Evolutionary conservation across 2,888 invertebrate species (phyloP).

Genomic region (Lampropteryx suffumata): DNA sequence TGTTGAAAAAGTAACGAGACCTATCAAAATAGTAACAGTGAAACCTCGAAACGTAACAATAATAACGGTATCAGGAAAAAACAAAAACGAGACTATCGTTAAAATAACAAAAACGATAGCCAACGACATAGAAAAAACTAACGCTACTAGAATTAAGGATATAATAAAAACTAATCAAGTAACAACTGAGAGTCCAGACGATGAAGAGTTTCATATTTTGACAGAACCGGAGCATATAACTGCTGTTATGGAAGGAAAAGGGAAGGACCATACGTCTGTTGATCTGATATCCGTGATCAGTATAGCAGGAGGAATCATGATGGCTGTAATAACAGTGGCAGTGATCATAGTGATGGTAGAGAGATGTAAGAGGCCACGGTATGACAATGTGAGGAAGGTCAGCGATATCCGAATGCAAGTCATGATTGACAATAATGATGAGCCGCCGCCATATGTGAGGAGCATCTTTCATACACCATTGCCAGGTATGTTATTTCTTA

Average conservation of each 20-base stretch:
- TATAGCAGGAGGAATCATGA: slow-evolving; percentile 78
- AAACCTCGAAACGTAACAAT: slow-evolving; percentile 32
- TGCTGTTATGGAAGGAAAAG: slow-evolving; percentile 75
- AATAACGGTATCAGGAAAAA: slow-evolving; percentile 31
- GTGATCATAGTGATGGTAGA: slow-evolving; percentile 77
- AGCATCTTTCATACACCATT: slow-evolving; percentile 83
- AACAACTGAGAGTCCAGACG: slow-evolving; percentile 60
- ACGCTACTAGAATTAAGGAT: slow-evolving; percentile 37
- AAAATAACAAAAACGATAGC: slow-evolving; percentile 26
- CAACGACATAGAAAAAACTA: slow-evolving; percentile 39
- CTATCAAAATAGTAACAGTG: slow-evolving; percentile 33
- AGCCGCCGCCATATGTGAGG: slow-evolving; percentile 78
- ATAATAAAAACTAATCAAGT: slow-evolving; percentile 47
- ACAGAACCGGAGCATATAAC: slow-evolving; percentile 82
- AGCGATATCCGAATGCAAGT: slow-evolving; percentile 76
- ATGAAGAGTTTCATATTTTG: slow-evolving; percentile 80
- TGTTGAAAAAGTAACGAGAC: slow-evolving; percentile 37
- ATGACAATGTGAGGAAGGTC: slow-evolving; percentile 68
- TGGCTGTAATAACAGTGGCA: slow-evolving; percentile 77
- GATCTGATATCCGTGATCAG: slow-evolving; percentile 77
- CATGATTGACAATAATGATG: slow-evolving; percentile 69
- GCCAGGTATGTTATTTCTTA: slow-evolving; percentile 73
- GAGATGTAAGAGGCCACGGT: slow-evolving; percentile 67
- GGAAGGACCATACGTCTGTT: slow-evolving; percentile 62
- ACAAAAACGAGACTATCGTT: slow-evolving; percentile 22